Percentiles rank a stretch among this genome's conserved stretches.
These are phyloP conservation scores for Ascaphus truei DNA, from an alignment of 2,113 vertebrate species.

Conservation along the genomic window DNA sequence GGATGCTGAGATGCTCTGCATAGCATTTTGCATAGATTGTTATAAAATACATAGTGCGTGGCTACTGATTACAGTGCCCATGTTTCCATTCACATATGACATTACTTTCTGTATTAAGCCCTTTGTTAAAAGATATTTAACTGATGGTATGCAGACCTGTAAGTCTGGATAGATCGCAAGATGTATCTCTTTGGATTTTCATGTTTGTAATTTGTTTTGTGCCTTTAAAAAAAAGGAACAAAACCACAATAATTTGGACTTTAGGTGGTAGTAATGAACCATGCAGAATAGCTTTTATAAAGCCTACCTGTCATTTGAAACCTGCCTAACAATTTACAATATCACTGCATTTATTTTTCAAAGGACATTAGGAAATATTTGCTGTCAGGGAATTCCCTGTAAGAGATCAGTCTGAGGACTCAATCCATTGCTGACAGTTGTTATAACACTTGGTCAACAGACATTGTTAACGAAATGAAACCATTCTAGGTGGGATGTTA, in stretches of 20 bases:
- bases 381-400: neutral
- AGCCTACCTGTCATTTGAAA: neutral
- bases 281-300: neutral
- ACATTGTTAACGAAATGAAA: neutral
- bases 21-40: no score
- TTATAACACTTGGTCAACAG: constrained; percentile 38
- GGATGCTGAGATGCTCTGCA: no score
- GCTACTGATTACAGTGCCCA: no score
- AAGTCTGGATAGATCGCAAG: no score
- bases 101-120: no score
- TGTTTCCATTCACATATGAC: no score
- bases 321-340: neutral
- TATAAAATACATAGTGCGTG: no score
- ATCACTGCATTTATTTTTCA: neutral
- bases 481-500: neutral
- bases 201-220: no score
- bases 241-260: neutral
- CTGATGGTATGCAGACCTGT: no score
- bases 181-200: no score
- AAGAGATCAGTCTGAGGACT: constrained; percentile 3
- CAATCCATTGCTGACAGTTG: constrained; percentile 28
- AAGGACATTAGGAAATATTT: neutral
- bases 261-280: neutral
- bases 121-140: no score
- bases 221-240: neutral